Conservation (phyloP, 2,797 vertebrate genomes). For the Lagodon rhomboides region DNA sequence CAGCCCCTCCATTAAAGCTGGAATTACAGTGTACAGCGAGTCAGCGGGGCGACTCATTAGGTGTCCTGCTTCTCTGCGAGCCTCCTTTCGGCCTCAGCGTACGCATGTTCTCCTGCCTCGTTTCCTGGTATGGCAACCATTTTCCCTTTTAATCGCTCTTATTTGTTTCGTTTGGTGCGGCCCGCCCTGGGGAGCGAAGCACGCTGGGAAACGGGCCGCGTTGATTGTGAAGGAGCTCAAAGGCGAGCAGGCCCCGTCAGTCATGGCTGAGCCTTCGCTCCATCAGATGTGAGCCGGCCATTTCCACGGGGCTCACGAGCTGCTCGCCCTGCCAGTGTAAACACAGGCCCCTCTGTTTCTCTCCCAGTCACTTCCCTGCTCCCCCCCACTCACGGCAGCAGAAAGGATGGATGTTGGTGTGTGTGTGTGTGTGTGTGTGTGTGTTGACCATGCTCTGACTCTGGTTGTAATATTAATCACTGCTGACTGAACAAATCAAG, state of each 20-base stretch:
- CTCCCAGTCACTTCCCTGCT: constrained; percentile 30
- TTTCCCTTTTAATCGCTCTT: constrained; percentile 54
- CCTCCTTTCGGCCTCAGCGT: constrained; percentile 25
- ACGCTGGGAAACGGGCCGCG: constrained; percentile 54
- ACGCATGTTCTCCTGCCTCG: constrained; percentile 27
- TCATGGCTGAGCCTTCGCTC: constrained; percentile 59
- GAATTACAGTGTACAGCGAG: constrained; percentile 42
- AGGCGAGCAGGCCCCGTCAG: constrained; percentile 63
- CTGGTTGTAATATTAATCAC: constrained; percentile 48
- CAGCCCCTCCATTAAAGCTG: constrained; percentile 41
- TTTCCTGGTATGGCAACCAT: constrained; percentile 51
- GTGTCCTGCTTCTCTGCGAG: constrained; percentile 21
- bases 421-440: constrained; percentile 16
- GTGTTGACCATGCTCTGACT: constrained; percentile 31
- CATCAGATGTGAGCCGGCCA: constrained; percentile 58
- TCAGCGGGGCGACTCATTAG: constrained; percentile 37
- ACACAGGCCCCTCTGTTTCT: constrained; percentile 72
- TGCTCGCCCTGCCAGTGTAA: constrained; percentile 64
- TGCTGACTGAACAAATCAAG: constrained; percentile 34
- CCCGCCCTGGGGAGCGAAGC: constrained; percentile 35
- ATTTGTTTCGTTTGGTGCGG: constrained; percentile 67
- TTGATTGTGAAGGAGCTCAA: constrained; percentile 64
- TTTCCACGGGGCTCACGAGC: constrained; percentile 65
- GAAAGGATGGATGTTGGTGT: constrained; percentile 3
- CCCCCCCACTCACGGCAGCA: neutral